These are phyloP conservation scores for Cryptus armator DNA, from an alignment of 2,888 invertebrate species.

Conservation along the genomic window DNA sequence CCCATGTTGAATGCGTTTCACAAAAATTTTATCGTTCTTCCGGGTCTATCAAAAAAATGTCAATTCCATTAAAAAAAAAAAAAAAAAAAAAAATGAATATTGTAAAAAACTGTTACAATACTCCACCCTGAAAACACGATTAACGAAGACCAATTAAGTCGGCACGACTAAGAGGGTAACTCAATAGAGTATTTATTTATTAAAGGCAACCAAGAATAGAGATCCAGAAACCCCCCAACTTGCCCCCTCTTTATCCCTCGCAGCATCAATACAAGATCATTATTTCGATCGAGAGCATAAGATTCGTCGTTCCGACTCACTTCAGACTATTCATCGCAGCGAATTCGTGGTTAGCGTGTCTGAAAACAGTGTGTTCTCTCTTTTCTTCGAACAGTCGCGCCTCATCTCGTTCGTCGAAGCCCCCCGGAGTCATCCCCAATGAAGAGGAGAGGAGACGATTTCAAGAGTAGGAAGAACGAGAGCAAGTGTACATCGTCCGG, in stretches of 20 bases:
- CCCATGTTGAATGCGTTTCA: too few species aligned
- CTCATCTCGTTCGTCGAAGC: conserved; percentile 20
- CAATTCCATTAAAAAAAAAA: not conserved
- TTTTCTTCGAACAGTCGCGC: conserved; percentile 36
- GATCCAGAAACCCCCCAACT: not conserved
- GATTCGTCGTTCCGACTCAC: conserved; percentile 35
- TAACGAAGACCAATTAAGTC: conserved; percentile 60
- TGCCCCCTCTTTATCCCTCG: not conserved
- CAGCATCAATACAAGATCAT: conserved; percentile 52
- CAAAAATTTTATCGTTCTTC: too few species aligned
- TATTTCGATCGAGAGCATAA: conserved; percentile 59
- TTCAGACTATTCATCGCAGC: conserved; percentile 5
- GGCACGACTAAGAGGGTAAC: not conserved
- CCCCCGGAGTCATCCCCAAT: conserved; percentile 69
- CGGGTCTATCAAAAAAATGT: not conserved
- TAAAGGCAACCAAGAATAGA: conserved; percentile 9
- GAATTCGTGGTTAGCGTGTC: conserved; percentile 5
- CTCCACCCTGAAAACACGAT: conserved; percentile 6
- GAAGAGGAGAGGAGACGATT: conserved; percentile 68
- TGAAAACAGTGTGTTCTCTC: conserved; percentile 16
- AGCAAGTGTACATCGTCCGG: conserved; percentile 48
- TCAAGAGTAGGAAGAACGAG: conserved; percentile 39
- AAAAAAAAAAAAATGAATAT: not conserved
- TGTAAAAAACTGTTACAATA: not conserved
- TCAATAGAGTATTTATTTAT: too few species aligned